Conservation (phyloP, 2,113 vertebrate genomes). For the Nycticebus coucang region DNA sequence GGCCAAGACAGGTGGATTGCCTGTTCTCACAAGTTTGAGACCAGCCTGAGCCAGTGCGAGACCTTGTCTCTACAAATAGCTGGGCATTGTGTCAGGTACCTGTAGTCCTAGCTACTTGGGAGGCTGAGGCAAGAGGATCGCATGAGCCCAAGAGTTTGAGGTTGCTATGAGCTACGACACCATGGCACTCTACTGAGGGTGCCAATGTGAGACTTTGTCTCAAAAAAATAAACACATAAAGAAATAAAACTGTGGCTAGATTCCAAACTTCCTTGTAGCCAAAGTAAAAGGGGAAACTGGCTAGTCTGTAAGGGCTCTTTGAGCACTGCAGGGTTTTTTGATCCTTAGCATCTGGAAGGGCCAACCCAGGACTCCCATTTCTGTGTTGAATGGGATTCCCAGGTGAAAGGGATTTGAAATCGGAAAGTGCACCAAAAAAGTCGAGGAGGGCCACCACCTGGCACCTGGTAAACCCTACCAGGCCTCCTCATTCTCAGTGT, state of each 20-base stretch:
- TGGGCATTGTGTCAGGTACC: too few relatives aligned
- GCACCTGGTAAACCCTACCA: neutral
- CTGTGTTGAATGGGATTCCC: neutral
- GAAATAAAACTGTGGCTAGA: neutral
- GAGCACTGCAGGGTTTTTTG: neutral
- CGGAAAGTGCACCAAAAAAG: neutral
- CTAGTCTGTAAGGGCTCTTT: neutral
- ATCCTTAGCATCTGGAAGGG: neutral
- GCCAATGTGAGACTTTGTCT: too few relatives aligned
- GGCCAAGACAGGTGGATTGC: too few relatives aligned
- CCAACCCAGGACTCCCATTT: neutral
- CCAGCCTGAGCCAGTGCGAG: too few relatives aligned
- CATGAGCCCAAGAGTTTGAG: too few relatives aligned
- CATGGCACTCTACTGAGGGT: too few relatives aligned
- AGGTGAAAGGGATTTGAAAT: accelerated
- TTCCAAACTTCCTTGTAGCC: neutral
- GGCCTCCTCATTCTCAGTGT: neutral
- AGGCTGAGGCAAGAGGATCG: too few relatives aligned
- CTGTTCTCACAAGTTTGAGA: too few relatives aligned
- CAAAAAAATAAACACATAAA: too few relatives aligned
- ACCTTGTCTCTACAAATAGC: too few relatives aligned
- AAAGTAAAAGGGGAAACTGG: neutral
- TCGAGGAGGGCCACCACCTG: neutral
- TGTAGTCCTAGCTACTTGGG: too few relatives aligned
- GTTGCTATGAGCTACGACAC: too few relatives aligned